Conservation (phyloP, 2,113 vertebrate genomes). For the Nyctibius bracteatus region DNA sequence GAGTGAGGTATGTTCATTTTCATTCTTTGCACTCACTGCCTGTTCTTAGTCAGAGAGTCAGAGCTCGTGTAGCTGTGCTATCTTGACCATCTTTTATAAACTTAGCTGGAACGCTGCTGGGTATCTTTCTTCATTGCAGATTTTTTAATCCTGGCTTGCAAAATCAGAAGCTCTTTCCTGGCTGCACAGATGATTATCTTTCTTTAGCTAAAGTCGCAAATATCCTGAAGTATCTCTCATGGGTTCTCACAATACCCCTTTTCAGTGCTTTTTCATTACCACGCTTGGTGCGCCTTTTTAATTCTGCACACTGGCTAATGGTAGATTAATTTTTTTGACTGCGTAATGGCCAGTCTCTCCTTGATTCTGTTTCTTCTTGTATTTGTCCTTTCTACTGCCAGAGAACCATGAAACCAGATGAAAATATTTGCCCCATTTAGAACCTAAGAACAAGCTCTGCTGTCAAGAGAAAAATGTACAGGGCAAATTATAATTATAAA, state of each 20-base stretch:
- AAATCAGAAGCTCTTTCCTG: neutral
- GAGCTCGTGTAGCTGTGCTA: neutral
- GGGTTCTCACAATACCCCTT: neutral
- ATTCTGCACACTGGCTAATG: neutral
- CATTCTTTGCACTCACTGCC: neutral
- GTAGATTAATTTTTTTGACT: neutral
- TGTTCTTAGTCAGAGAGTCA: neutral
- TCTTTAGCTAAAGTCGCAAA: neutral
- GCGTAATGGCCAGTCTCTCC: neutral
- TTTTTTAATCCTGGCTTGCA: conserved; percentile 10
- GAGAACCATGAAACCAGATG: neutral
- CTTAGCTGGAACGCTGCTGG: neutral
- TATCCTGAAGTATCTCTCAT: neutral
- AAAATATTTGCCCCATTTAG: neutral
- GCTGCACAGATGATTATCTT: conserved; percentile 4
- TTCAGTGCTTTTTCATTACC: neutral
- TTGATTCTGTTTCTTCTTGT: neutral
- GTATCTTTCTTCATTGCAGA: neutral
- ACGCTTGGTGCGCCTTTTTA: neutral
- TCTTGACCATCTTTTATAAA: conserved; percentile 16
- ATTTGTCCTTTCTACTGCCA: neutral
- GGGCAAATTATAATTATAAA: neutral
- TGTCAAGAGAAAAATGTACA: neutral
- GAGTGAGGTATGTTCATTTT: conserved; percentile 20
- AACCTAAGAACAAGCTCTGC: neutral